These are phyloP conservation scores for Gari tellinella DNA, from an alignment of 2,888 invertebrate genomes.

Conservation along the genomic window DNA sequence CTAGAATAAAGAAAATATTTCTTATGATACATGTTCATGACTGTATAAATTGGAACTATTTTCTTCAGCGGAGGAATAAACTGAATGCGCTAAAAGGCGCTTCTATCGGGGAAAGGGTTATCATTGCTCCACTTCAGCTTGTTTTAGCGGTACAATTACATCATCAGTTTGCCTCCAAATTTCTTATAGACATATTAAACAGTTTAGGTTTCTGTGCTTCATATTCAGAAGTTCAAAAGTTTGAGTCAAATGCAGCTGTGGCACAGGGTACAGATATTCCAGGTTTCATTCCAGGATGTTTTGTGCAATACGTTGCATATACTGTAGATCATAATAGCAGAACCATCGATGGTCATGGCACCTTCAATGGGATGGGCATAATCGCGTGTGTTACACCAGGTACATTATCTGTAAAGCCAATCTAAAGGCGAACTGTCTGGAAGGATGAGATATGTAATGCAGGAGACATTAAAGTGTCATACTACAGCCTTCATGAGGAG, in stretches of 20 bases:
- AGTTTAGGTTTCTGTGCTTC: conserved; percentile 60
- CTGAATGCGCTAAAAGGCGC: no score
- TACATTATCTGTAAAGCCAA: background rate
- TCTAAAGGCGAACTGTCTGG: conserved; percentile 30
- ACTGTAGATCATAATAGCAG: conserved; percentile 70
- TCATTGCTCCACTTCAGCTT: conserved; percentile 59
- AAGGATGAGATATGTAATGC: conserved; percentile 21
- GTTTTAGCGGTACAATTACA: conserved; percentile 59
- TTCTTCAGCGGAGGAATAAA: no score
- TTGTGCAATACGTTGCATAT: conserved; percentile 66
- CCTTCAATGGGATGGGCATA: conserved; percentile 73
- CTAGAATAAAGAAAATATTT: no score
- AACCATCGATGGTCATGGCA: conserved; percentile 64
- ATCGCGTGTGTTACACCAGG: conserved; percentile 63
- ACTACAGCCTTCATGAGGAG: no score
- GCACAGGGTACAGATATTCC: conserved; percentile 28
- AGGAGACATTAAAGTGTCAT: conserved; percentile 25
- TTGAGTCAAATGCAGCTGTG: conserved; percentile 59
- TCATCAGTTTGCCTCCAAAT: no score
- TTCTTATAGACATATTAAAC: no score
- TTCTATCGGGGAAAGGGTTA: no score
- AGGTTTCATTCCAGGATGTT: conserved; percentile 13
- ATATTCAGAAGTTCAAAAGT: conserved; percentile 60
- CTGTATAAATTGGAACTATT: no score
- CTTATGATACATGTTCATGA: no score